A percentile compares a stretch with the other conserved stretches of the same genome.
phyloP scores from a whole-genome alignment of 2,797 vertebrate genomes.

The Pogonophryne albipinna region DNA sequence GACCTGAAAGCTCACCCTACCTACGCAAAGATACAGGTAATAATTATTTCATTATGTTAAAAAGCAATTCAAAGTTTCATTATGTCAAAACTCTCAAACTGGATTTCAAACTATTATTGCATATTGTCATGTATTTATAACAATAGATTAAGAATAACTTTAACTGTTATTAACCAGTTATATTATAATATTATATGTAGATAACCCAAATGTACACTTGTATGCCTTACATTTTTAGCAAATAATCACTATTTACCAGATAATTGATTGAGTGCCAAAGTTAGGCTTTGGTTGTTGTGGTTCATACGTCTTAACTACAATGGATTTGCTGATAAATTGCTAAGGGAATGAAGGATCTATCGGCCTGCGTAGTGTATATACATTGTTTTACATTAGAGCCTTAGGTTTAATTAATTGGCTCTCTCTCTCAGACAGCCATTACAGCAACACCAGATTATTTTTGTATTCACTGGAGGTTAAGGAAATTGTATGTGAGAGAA shows the following conservation, averaged over 20 bases:
- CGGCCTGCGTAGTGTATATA: constrained; percentile 21
- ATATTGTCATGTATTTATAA: constrained; percentile 5
- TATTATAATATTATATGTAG: not conserved
- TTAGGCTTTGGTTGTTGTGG: constrained; percentile 7
- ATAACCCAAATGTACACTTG: not conserved
- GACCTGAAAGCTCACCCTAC: constrained; percentile 41
- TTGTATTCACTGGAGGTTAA: constrained; percentile 57
- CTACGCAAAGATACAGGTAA: constrained; percentile 14
- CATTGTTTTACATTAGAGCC: constrained; percentile 47
- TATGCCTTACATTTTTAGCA: constrained; percentile 11
- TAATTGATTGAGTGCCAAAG: not conserved
- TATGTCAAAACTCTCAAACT: not conserved
- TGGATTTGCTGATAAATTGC: constrained; percentile 9
- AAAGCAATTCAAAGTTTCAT: not conserved
- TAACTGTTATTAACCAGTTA: not conserved
- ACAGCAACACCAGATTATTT: constrained; percentile 59
- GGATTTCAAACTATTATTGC: not conserved
- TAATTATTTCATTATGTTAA: not conserved
- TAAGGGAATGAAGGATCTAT: not conserved
- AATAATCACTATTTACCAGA: constrained; percentile 6
- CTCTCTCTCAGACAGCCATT: constrained; percentile 52
- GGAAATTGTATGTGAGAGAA: constrained; percentile 54
- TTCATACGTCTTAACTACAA: constrained; percentile 10
- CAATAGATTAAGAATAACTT: not conserved
- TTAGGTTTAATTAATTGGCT: constrained; percentile 45